These are phyloP conservation scores for Heliconius erato DNA, from an alignment of 2,888 invertebrate species.

Conservation along the genomic window DNA sequence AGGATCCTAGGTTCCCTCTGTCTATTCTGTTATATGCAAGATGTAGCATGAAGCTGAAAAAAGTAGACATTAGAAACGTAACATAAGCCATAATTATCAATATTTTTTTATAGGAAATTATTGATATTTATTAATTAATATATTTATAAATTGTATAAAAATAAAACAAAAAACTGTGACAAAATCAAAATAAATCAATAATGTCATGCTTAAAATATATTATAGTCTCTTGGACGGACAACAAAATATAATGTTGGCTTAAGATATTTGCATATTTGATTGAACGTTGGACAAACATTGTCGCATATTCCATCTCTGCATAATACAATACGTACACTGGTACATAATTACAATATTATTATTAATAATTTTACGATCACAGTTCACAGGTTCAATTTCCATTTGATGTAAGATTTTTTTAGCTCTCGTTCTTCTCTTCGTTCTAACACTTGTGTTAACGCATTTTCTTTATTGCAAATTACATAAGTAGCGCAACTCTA, in stretches of 20 bases:
- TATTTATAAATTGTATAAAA: not conserved
- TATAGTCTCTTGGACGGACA: conserved; percentile 39
- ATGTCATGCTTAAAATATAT: not conserved
- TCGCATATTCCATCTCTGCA: conserved; percentile 35
- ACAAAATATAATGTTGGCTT: conserved; percentile 49
- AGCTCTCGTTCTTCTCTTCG: no score
- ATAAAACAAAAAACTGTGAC: not conserved
- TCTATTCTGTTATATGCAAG: not conserved
- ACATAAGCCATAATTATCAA: no score
- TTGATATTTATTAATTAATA: no score
- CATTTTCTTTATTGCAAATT: not conserved
- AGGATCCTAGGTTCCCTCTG: not conserved
- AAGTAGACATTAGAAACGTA: not conserved
- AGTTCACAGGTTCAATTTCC: not conserved
- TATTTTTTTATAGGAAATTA: no score
- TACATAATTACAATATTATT: no score
- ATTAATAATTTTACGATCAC: not conserved
- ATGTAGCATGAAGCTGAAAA: not conserved
- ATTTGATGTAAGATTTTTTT: no score
- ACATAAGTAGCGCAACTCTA: not conserved
- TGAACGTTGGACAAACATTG: conserved; percentile 64
- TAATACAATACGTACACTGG: conserved; percentile 11
- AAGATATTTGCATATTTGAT: conserved; percentile 73
- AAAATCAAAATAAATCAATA: not conserved
- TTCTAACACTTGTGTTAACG: no score